Conservation (phyloP, 1,140 invertebrate species). For the Drosophila bocki region DNA sequence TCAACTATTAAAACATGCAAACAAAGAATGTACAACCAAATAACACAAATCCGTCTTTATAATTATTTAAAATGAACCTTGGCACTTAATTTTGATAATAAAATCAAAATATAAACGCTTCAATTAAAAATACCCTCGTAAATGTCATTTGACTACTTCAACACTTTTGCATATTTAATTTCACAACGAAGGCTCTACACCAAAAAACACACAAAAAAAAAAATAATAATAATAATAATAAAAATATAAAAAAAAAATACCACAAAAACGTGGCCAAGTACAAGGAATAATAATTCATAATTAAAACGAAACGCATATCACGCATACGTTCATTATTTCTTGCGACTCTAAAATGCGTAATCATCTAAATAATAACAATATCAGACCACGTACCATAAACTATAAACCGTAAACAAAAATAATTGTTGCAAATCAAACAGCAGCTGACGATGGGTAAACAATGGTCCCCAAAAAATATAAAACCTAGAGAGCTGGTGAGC, state of each 20-base stretch:
- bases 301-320: conserved; percentile 68
- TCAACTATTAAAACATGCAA: neutral
- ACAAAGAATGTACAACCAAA: neutral
- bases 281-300: conserved; percentile 58
- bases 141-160: conserved; percentile 34
- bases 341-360: conserved; percentile 59
- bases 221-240: conserved; percentile 30
- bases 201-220: conserved; percentile 10
- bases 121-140: conserved; percentile 36
- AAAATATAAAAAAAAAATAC: conserved; percentile 2
- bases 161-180: conserved; percentile 37
- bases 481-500: conserved; percentile 12
- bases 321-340: conserved; percentile 43
- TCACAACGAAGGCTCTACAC: conserved; percentile 27
- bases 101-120: conserved; percentile 6
- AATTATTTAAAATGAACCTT: neutral
- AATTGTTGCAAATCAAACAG: conserved; percentile 64
- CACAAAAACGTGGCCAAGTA: conserved; percentile 9
- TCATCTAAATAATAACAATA: conserved; percentile 66
- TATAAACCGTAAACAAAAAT: conserved; percentile 60
- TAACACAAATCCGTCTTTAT: neutral
- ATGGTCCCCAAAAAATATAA: neutral
- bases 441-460: conserved; percentile 67
- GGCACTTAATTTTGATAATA: neutral
- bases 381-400: conserved; percentile 49